A percentile compares a stretch with the other conserved stretches of the same genome.
Conservation (phyloP, 1,140 invertebrate species). For the Rhyzopertha dominica region DNA sequence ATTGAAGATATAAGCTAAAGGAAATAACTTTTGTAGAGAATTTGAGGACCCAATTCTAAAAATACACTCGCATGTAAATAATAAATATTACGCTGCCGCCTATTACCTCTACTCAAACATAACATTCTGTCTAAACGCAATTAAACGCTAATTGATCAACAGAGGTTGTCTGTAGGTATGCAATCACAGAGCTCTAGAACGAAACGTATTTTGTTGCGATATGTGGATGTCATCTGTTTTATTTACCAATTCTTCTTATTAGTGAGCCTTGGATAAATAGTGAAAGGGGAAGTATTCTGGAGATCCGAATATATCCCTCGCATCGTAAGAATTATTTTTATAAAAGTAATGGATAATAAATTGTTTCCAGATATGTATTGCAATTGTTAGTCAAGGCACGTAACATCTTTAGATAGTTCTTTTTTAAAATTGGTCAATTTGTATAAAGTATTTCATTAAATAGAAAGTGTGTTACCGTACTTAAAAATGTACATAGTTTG, state of each 20-base stretch:
- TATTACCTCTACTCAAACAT: too few relatives aligned
- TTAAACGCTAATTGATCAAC: too few relatives aligned
- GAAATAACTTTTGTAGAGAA: too few relatives aligned
- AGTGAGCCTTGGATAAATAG: not conserved
- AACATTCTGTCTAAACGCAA: too few relatives aligned
- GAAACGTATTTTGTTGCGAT: not conserved
- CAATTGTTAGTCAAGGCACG: constrained; percentile 22
- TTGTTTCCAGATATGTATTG: constrained; percentile 2
- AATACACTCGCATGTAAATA: too few relatives aligned
- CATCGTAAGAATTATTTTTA: not conserved
- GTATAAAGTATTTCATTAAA: constrained; percentile 7
- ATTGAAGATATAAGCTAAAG: too few relatives aligned
- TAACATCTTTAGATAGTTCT: constrained; percentile 13
- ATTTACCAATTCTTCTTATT: not conserved
- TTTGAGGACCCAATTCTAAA: too few relatives aligned
- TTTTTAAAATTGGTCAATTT: constrained; percentile 14
- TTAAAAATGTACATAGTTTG: not conserved
- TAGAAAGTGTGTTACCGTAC: not conserved
- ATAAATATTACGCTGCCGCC: too few relatives aligned
- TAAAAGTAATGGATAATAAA: not conserved
- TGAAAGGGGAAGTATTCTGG: not conserved
- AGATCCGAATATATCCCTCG: not conserved
- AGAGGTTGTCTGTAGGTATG: too few relatives aligned
- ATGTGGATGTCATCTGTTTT: not conserved
- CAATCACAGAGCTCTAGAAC: too few relatives aligned